phyloP scores from a whole-genome alignment of 2,113 vertebrate genomes.

The Notothenia coriiceps region DNA sequence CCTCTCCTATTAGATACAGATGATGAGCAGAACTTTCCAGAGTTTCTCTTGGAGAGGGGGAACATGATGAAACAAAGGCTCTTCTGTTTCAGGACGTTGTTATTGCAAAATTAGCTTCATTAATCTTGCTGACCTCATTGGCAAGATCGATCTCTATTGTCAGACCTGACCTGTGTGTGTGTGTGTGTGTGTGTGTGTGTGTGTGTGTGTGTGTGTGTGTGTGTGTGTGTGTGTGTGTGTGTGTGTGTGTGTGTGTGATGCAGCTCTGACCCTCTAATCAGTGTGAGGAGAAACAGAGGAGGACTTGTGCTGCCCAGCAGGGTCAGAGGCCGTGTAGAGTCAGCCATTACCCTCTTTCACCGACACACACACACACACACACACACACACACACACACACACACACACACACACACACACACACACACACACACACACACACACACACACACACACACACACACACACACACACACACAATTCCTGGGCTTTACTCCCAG shows the following conservation, averaged over 20 bases:
- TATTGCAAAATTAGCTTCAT: constrained; percentile 56
- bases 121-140: constrained; percentile 41
- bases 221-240: no score
- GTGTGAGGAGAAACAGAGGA: constrained; percentile 89
- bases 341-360: constrained; percentile 81
- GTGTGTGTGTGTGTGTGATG: constrained; percentile 48
- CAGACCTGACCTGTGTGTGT: constrained; percentile 6
- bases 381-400: no score
- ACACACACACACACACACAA: not conserved
- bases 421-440: no score
- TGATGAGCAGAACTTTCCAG: constrained; percentile 60
- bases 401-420: no score
- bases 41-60: constrained; percentile 1
- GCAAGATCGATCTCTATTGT: constrained; percentile 13
- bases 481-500: constrained; percentile 85
- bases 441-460: no score
- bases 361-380: constrained; percentile 54
- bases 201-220: no score
- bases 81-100: constrained; percentile 49
- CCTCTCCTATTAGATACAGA: constrained; percentile 63
- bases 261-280: constrained; percentile 85
- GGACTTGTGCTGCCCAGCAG: constrained; percentile 82
- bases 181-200: not conserved
- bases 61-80: constrained; percentile 37
- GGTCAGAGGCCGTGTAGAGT: constrained; percentile 87